These are phyloP conservation scores for Scomber scombrus DNA, from an alignment of 2,113 vertebrate species.

Conservation along the genomic window DNA sequence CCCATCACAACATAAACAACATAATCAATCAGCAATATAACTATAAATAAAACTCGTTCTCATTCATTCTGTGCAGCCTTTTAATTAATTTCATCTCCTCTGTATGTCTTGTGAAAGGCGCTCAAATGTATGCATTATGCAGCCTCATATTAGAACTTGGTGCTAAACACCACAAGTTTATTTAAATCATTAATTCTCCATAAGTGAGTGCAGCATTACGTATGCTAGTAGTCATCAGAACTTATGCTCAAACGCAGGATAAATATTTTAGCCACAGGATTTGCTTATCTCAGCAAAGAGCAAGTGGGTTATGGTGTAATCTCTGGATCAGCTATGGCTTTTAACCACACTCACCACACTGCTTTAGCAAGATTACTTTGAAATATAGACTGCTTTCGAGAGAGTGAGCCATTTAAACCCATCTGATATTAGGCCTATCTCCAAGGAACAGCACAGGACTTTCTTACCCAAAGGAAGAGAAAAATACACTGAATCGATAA, in stretches of 20 bases:
- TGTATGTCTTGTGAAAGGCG: slow-evolving; percentile 18
- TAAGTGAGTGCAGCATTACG: slow-evolving; percentile 43
- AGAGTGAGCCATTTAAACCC: slow-evolving; percentile 44
- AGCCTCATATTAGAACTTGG: slow-evolving; percentile 22
- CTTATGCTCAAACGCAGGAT: slow-evolving; percentile 22
- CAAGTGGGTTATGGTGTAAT: slow-evolving; percentile 62
- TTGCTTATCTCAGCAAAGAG: slow-evolving; percentile 56
- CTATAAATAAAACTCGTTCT: slow-evolving; percentile 15
- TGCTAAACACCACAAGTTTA: slow-evolving; percentile 36
- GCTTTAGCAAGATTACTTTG: slow-evolving; percentile 65
- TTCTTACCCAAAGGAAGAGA: slow-evolving; percentile 39
- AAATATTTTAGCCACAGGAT: slow-evolving; percentile 51
- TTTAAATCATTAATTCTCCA: slow-evolving; percentile 52
- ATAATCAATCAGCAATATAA: slow-evolving; percentile 1
- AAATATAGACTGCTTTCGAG: slow-evolving; percentile 61
- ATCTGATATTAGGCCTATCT: slow-evolving; percentile 63
- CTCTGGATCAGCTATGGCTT: slow-evolving; percentile 70
- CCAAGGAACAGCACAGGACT: slow-evolving; percentile 51
- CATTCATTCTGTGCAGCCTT: slow-evolving; percentile 11
- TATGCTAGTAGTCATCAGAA: slow-evolving; percentile 32
- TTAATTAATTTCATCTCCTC: slow-evolving; percentile 28
- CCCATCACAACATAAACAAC: slow-evolving; percentile 16
- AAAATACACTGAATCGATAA: slow-evolving; percentile 59
- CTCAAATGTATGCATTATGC: slow-evolving; percentile 39
- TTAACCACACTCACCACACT: slow-evolving; percentile 54